Conservation (phyloP, 2,797 vertebrate genomes). For the Cryptoprocta ferox region DNA sequence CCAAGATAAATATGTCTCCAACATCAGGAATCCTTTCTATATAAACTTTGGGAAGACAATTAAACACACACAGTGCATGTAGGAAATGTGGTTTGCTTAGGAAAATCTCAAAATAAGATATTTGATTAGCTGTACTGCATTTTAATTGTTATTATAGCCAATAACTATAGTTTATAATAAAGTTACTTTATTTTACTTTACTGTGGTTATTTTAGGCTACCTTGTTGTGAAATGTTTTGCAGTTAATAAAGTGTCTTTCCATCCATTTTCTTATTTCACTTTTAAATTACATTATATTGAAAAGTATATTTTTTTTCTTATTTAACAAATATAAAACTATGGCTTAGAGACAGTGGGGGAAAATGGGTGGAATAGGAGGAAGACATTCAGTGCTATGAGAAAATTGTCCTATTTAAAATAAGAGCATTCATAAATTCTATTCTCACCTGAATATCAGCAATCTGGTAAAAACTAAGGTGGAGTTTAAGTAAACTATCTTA, state of each 20-base stretch:
- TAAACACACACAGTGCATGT: neutral
- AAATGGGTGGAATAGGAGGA: neutral
- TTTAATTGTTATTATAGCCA: neutral
- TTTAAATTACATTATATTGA: neutral
- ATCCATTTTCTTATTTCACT: neutral
- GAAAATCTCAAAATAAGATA: neutral
- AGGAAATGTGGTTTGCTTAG: neutral
- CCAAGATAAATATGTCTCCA: neutral
- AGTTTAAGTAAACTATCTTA: neutral
- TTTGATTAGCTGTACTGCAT: neutral
- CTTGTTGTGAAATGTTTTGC: neutral
- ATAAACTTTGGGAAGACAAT: neutral
- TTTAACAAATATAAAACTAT: neutral
- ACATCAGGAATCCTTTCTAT: constrained; percentile 16
- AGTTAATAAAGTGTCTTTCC: neutral
- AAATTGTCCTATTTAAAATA: neutral
- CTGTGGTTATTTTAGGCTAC: neutral
- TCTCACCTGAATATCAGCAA: neutral
- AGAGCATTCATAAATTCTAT: neutral
- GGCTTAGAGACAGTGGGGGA: neutral
- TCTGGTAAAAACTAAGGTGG: neutral
- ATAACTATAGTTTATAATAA: neutral
- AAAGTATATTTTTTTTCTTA: neutral
- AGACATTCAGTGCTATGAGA: neutral
- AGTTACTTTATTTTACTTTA: neutral